Percentiles rank a stretch among this genome's conserved stretches.
Evolutionary conservation across 2,888 invertebrate species (phyloP).

Genomic region (Platycheirus albimanus): DNA sequence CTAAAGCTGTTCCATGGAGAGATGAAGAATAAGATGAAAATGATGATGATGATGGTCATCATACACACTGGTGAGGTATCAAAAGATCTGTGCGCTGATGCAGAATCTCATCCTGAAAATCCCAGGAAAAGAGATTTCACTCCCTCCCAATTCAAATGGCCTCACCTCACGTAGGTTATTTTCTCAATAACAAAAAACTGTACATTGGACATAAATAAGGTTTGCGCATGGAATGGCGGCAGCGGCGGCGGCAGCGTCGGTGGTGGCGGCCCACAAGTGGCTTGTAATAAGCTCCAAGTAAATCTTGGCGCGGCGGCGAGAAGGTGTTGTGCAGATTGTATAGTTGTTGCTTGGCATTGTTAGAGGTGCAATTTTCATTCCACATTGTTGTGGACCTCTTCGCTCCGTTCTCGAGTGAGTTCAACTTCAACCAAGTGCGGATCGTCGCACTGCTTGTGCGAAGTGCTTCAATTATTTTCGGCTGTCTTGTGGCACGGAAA

Average conservation of each 20-base stretch:
- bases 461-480: slow-evolving; percentile 74
- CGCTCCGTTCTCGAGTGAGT: not conserved
- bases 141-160: slow-evolving; percentile 74
- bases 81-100: slow-evolving; percentile 69
- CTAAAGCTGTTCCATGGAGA: slow-evolving; percentile 33
- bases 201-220: slow-evolving; percentile 70
- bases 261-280: slow-evolving; percentile 64
- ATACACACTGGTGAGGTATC: slow-evolving; percentile 63
- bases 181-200: slow-evolving; percentile 70
- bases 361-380: slow-evolving; percentile 73
- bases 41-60: slow-evolving; percentile 74
- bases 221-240: slow-evolving; percentile 25
- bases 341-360: slow-evolving; percentile 66
- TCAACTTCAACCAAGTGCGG: slow-evolving; percentile 47
- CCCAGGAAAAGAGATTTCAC: slow-evolving; percentile 56
- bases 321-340: slow-evolving; percentile 72
- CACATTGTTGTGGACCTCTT: slow-evolving; percentile 29
- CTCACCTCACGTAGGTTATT: slow-evolving; percentile 73
- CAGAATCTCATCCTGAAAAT: slow-evolving; percentile 69
- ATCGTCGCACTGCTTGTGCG: slow-evolving; percentile 69
- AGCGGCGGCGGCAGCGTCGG: slow-evolving; percentile 2
- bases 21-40: slow-evolving; percentile 69
- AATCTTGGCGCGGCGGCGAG: slow-evolving; percentile 56
- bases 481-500: slow-evolving; percentile 61
- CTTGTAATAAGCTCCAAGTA: slow-evolving; percentile 72